A percentile compares a stretch with the other conserved stretches of the same genome.
Evolutionary conservation across 2,113 vertebrate species (phyloP).

Genomic region (Myotis lucifugus): DNA sequence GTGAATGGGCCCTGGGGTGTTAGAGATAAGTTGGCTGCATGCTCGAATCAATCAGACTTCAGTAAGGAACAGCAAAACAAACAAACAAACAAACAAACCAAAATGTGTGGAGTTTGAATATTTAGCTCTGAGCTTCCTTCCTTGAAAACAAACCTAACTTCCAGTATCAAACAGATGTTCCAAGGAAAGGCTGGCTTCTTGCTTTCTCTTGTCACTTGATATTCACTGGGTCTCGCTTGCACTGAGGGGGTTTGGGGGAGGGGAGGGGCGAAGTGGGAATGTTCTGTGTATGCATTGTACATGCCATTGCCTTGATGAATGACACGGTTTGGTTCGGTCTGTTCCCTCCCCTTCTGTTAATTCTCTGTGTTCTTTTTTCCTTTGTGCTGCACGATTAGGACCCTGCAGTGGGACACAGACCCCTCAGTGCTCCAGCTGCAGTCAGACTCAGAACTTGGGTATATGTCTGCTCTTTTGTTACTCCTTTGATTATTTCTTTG

Average conservation of each 20-base stretch:
- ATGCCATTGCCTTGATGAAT: constrained; percentile 78
- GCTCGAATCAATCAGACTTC: background rate
- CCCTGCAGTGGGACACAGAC: constrained; percentile 99
- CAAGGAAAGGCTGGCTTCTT: background rate
- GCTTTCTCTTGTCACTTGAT: background rate
- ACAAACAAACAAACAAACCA: background rate
- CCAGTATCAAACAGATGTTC: background rate
- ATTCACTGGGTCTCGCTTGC: constrained; percentile 47
- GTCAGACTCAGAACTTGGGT: constrained; percentile 98
- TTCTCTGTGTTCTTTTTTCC: constrained; percentile 89
- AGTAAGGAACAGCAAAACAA: background rate
- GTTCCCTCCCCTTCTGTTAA: constrained; percentile 86
- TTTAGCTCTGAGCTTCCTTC: background rate
- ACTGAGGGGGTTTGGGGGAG: background rate
- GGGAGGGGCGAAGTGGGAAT: background rate
- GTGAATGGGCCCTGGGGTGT: background rate
- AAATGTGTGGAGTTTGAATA: background rate
- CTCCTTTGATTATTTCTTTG: constrained; percentile 77
- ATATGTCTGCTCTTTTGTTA: constrained; percentile 87
- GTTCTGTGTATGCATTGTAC: constrained; percentile 68
- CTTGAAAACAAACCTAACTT: background rate
- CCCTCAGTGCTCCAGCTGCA: constrained; percentile 99
- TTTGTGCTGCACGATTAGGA: constrained; percentile 92
- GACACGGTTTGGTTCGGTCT: constrained; percentile 66
- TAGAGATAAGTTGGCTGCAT: background rate